phyloP scores from a whole-genome alignment of 2,888 invertebrate species.

The Liposcelis brunnea region DNA sequence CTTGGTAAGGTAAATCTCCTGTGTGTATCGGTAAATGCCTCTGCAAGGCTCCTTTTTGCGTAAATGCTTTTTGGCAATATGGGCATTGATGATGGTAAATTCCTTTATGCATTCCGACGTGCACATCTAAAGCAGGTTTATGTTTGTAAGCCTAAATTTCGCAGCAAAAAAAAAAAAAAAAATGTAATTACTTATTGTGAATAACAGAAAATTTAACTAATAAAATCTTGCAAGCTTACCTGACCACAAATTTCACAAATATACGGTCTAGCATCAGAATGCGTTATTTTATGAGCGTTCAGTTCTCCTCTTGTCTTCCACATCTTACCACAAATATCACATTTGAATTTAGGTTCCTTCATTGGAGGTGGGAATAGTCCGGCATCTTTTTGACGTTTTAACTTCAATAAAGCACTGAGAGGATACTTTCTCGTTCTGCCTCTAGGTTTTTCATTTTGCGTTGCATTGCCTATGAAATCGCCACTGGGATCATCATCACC shows the following conservation, averaged over 20 bases:
- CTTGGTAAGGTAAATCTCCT: constrained; percentile 34
- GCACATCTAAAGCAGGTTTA: constrained; percentile 41
- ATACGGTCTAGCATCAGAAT: constrained; percentile 22
- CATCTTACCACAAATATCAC: constrained; percentile 19
- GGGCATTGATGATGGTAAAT: constrained; percentile 31
- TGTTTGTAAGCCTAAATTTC: constrained; percentile 36
- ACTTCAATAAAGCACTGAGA: no score
- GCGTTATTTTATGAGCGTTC: constrained; percentile 21
- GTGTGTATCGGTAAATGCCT: constrained; percentile 43
- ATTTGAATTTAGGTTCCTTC: constrained; percentile 1
- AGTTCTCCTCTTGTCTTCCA: constrained; percentile 22
- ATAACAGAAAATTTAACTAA: no score
- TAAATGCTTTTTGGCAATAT: constrained; percentile 40
- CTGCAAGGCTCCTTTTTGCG: constrained; percentile 41
- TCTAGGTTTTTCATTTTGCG: no score
- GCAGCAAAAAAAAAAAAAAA: no score
- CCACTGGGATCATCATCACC: no score
- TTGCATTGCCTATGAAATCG: no score
- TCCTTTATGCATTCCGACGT: constrained; percentile 40
- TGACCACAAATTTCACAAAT: constrained; percentile 25
- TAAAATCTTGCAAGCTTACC: constrained; percentile 4
- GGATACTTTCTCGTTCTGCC: no score
- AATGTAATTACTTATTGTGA: no score
- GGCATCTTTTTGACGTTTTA: no score
- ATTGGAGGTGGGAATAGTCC: neutral